A percentile compares a stretch with the other conserved stretches of the same genome.
Conservation (phyloP, 2,888 invertebrate species). For the Dasypogon diadema region DNA sequence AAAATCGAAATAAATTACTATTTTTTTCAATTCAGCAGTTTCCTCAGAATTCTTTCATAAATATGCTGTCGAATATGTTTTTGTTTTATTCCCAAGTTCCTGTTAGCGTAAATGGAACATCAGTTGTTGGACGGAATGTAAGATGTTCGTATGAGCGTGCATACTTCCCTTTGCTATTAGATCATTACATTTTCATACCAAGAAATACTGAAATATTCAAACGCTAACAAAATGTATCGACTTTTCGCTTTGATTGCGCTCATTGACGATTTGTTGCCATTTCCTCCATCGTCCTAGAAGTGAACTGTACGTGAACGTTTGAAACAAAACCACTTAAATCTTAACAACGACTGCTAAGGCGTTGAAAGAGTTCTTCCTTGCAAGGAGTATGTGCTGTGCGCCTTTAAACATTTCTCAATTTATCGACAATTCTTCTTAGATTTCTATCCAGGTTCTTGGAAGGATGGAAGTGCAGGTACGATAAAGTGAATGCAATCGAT, state of each 20-base stretch:
- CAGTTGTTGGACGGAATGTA: too few relatives aligned
- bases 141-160: too few relatives aligned
- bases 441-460: background rate
- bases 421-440: constrained; percentile 7
- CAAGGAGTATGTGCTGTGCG: constrained; percentile 7
- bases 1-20: too few relatives aligned
- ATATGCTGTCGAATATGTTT: too few relatives aligned
- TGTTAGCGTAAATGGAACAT: too few relatives aligned
- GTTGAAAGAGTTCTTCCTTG: constrained; percentile 21
- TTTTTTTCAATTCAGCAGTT: too few relatives aligned
- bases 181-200: too few relatives aligned
- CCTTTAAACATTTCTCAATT: constrained; percentile 36
- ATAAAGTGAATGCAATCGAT: constrained; percentile 36
- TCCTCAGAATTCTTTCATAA: too few relatives aligned
- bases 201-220: too few relatives aligned
- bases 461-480: background rate
- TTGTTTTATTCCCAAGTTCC: too few relatives aligned
- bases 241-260: constrained; percentile 31
- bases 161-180: too few relatives aligned
- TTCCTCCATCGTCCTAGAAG: background rate
- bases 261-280: constrained; percentile 23
- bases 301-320: constrained; percentile 36
- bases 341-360: constrained; percentile 37
- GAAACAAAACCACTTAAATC: constrained; percentile 49
- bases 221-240: too few relatives aligned